Base-by-base conservation (phyloP, 2,888 invertebrate genomes). In the Metopia argyrocephala region DNA sequence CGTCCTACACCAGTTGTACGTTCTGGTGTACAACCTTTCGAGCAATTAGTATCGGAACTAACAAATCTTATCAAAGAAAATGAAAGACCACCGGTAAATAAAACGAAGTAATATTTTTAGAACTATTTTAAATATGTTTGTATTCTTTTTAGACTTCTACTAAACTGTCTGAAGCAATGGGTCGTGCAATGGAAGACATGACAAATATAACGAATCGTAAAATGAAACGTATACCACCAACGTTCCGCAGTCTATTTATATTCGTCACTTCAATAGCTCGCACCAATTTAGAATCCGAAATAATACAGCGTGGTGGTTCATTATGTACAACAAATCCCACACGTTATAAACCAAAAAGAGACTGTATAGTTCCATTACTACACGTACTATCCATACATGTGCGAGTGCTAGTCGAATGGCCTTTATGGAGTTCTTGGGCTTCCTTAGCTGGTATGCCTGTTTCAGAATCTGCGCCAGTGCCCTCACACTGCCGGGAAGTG, bases 171-270 rank as follows among this genome's bases (percentile, higher is more conserved):
- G 95, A 96, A 88, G 97, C 97, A 65, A 96, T 98, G 93, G 95
- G 95, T 54, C 96, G 96, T 87, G 95, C 96, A 27, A 97, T 98
- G 96, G 97, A 97, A 87, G 97, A 97, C 90, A 96, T 98, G 94
- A 96, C 97, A 5, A 95, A 94, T 87, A 94, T 95, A 84, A 97
- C 97, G 4, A 95, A 95, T 88, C 93, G 95, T 81, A 96, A 96
- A 87, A 94, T 94, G 85, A 94, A 94, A 91, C 92, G 92, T 66
- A 92, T 93, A 69, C 92, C 93, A 3, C 93, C 93, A 84, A 93
- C 93, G 85, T 93, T 93, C 78, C 94, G 95, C 86, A 94, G 94
- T 87, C 93, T 97, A 83, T 95, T 97, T 89, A 93, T 97, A 69
- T 97, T 97, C 91, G 96, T 97, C 79, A 95, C 95, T 79, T 97